A percentile compares a stretch with the other conserved stretches of the same genome.
phyloP scores from a whole-genome alignment of 2,888 invertebrate genomes.

The Atrina japonica region DNA sequence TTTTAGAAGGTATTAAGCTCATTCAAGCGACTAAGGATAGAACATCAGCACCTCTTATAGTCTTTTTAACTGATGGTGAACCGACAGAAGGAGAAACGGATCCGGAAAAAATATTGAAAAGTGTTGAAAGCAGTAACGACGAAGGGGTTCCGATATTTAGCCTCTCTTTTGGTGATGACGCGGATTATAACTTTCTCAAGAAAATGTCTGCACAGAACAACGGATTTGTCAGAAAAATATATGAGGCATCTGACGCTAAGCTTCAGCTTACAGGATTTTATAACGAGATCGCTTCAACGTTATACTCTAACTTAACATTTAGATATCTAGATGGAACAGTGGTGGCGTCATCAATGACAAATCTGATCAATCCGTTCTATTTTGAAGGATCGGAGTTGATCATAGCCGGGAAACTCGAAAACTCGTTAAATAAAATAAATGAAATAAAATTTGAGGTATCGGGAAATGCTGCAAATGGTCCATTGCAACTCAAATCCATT shows the following conservation, averaged over 20 bases:
- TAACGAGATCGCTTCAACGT: slow-evolving; percentile 86
- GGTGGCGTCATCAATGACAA: slow-evolving; percentile 58
- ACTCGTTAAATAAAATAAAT: slow-evolving; percentile 45
- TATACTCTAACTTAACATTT: slow-evolving; percentile 84
- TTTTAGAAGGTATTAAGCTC: slow-evolving; percentile 57
- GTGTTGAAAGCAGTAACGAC: slow-evolving; percentile 55
- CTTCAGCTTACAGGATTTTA: slow-evolving; percentile 86
- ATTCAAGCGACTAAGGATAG: slow-evolving; percentile 44
- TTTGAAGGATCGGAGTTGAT: slow-evolving; percentile 68
- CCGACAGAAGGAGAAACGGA: slow-evolving; percentile 79
- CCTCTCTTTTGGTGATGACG: slow-evolving; percentile 87
- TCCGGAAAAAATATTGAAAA: slow-evolving; percentile 69
- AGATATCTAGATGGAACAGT: slow-evolving; percentile 59
- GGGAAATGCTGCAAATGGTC: slow-evolving; percentile 48
- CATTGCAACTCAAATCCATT: slow-evolving; percentile 52
- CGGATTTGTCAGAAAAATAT: slow-evolving; percentile 88
- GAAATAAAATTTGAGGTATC: slow-evolving; percentile 47
- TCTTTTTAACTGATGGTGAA: slow-evolving; percentile 82
- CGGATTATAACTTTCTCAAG: slow-evolving; percentile 86
- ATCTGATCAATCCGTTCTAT: slow-evolving; percentile 59
- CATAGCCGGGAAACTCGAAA: slow-evolving; percentile 57
- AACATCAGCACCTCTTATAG: slow-evolving; percentile 67
- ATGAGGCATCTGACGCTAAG: slow-evolving; percentile 87
- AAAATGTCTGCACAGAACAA: slow-evolving; percentile 86
- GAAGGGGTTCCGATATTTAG: slow-evolving; percentile 83